Conservation (phyloP, 2,797 vertebrate genomes). For the Melanotaenia trifasciata region DNA sequence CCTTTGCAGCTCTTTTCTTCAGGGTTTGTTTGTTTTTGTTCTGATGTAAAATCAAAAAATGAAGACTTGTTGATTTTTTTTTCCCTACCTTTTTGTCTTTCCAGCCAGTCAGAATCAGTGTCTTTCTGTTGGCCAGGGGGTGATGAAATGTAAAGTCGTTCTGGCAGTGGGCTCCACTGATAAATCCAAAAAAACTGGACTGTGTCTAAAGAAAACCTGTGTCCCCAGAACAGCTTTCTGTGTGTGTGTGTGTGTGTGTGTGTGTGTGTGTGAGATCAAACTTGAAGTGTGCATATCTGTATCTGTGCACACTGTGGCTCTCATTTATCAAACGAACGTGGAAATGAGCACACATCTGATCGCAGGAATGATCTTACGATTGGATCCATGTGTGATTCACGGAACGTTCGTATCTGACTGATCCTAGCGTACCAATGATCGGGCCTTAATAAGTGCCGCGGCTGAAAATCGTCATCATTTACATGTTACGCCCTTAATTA, state of each 20-base stretch:
- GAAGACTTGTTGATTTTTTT: constrained; percentile 80
- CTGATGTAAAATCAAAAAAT: constrained; percentile 73
- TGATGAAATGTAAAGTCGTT: constrained; percentile 70
- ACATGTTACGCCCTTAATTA: too few relatives aligned
- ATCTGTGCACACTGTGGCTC: constrained; percentile 13
- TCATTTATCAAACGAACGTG: too few relatives aligned
- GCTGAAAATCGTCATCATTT: too few relatives aligned
- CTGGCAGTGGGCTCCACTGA: constrained; percentile 44
- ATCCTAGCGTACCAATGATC: too few relatives aligned
- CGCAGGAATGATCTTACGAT: too few relatives aligned
- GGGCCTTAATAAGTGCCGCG: too few relatives aligned
- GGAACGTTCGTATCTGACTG: too few relatives aligned
- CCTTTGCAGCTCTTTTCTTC: constrained; percentile 75
- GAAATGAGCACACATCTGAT: too few relatives aligned
- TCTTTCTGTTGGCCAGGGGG: constrained; percentile 62
- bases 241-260: constrained; percentile 1
- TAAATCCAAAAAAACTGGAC: constrained; percentile 45
- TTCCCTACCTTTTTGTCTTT: constrained; percentile 62
- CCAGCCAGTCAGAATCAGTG: constrained; percentile 64
- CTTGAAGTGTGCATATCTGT: constrained; percentile 37
- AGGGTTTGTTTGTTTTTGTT: constrained; percentile 79
- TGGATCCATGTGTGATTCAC: too few relatives aligned
- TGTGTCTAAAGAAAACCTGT: constrained; percentile 53
- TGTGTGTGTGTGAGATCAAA: neutral
- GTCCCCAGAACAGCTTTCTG: constrained; percentile 20